Evolutionary conservation across 2,797 vertebrate species (phyloP), one percentile per base, ranked within the genome.

Genomic region (Hipposideros larvatus): DNA sequence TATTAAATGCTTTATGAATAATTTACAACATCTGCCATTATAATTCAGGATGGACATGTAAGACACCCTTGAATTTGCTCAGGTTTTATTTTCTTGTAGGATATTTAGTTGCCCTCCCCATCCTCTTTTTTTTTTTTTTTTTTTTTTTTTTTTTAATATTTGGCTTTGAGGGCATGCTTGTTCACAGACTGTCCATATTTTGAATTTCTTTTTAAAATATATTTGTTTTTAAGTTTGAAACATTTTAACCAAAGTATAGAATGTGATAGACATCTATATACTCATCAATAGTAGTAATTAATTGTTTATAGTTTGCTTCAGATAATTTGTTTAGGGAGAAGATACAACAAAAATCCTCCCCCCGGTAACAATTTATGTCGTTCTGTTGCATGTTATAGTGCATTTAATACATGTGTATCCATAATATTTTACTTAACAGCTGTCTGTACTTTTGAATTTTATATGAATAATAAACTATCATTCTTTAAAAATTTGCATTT

Each of bases 251-350:
- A n/a, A 77, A 59, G 34, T 90, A 31, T 92, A 79, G 84, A 87
- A 79, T 9, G 70, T 86, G 16, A 26, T 92, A 87, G 37, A 68
- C 71, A 70, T 43, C 73, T 90, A 22, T 2, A 43, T 74, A 43
- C 26, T 82, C 26, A 84, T 71, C 26, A 74, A 22, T 37, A 48
- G 21, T 51, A 77, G 51, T 68, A 57, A 63, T 53, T 46, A 73
- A 3, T 90, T 91, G 24, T 86, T 92, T 92, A n/a, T 74, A 79
- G 79, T 92, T 96, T 90, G 37, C 53, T 94, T 92, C 53, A 87
- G 70, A 55, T 95, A 92, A 66, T 73, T 92, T 82, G 7, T 93
- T 74, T 63, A 65, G 96, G 71, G 63, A 95, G 43, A 91, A 57
- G 31, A 22, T 68, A 28, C 5, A 71, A 53, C 59, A 78, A 71